Evolutionary conservation across 1,140 invertebrate genomes (phyloP), one percentile per base, ranked within the genome.

Genomic region (Catajapyx aquilonaris): DNA sequence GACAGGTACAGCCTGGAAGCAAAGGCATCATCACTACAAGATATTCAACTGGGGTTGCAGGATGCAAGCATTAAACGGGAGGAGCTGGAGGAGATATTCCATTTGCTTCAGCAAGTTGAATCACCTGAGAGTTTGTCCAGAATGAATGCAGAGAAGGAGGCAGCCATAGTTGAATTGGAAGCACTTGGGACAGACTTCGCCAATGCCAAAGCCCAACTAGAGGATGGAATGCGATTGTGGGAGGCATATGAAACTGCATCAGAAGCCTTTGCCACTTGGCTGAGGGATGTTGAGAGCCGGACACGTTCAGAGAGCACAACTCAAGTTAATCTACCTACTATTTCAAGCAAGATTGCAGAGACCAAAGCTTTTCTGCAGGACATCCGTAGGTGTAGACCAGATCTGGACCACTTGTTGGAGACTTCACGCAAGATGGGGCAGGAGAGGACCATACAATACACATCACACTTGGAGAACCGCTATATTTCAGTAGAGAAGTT

Each of bases 1-100:
- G 86, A 94, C 52, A 73, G 75, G 51, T 91, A 87, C 50, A 90
- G 85, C 53, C 61, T 93, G n/a, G 81, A 93, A 61, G 76, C 85
- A 0, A 94, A 94, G 60, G 66, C 81, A 49, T 69, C 74, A 2
- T 76, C 84, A 5, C 49, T 91, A n/a, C 52, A 62, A 39, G 81
- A 86, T 43, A 71, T 88, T 1, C 68, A 76, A 52, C 63, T 61
- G 37, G 75, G 71, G 22, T 66, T 88, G 31, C 53, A 58, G 11
- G 74, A 81, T 43, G 80, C 74, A 50, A 64, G 69, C 28, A 50
- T 52, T 9, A 68, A 71, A 36, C 69, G 74, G 46, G 48, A 49
- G 3, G 76, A 81, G 46, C 62, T 74, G 4, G 67, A 73, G 41
- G 65, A 73, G 36, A 71, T 73, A 0, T 52, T 80, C 40, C 59